Conservation (phyloP, 2,113 vertebrate species). For the Dromaius novaehollandiae region DNA sequence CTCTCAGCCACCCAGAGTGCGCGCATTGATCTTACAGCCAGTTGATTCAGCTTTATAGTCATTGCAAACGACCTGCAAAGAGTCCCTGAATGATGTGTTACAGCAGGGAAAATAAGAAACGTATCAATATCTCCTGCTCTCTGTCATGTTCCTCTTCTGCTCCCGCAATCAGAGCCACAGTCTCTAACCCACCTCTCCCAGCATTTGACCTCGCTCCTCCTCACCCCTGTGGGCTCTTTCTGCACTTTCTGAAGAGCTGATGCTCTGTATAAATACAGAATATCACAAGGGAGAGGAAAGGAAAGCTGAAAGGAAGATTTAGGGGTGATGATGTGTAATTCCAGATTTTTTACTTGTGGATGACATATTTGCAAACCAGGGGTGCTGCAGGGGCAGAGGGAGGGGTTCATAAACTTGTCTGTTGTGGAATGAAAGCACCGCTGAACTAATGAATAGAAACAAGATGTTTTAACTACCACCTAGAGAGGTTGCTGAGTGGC, state of each 20-base stretch:
- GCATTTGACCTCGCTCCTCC: not conserved
- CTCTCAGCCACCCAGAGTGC: not conserved
- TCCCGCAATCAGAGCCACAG: fast-evolving
- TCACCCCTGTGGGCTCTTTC: not conserved
- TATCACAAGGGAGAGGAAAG: fast-evolving
- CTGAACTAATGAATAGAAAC: constrained; percentile 69
- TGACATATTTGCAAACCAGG: constrained; percentile 8
- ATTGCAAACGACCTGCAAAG: fast-evolving
- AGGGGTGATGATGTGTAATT: not conserved
- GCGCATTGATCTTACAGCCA: fast-evolving
- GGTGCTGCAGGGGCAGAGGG: constrained; percentile 18
- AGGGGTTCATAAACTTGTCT: not conserved
- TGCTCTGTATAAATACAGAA: not conserved
- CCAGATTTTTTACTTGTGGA: not conserved
- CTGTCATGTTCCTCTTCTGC: not conserved
- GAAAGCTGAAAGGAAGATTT: not conserved
- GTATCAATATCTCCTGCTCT: fast-evolving
- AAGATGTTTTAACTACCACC: constrained; percentile 68
- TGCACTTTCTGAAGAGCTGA: not conserved
- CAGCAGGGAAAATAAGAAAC: not conserved
- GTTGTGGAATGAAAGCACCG: constrained; percentile 60
- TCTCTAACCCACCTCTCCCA: not conserved
- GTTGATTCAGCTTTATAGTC: not conserved
- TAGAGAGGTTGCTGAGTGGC: constrained; percentile 61
- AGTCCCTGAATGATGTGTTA: fast-evolving